These are phyloP conservation scores for Phalacrocorax brasilianus DNA, from an alignment of 2,113 vertebrate species.

Conservation along the genomic window DNA sequence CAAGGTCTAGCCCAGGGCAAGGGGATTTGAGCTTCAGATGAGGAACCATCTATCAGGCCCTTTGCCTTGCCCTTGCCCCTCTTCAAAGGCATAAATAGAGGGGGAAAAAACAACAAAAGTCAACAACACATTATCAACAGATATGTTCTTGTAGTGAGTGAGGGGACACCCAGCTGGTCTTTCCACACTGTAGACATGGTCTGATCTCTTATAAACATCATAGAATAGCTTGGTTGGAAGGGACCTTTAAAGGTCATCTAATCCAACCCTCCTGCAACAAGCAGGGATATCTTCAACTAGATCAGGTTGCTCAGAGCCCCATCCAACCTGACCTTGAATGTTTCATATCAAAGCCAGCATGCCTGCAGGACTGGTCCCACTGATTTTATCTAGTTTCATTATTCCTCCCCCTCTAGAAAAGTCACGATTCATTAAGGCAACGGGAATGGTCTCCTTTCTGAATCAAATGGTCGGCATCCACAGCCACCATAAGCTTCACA, in stretches of 20 bases:
- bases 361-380: neutral
- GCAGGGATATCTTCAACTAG: neutral
- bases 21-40: neutral
- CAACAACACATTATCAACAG: neutral
- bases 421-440: neutral
- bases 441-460: neutral
- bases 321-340: neutral
- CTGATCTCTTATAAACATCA: neutral
- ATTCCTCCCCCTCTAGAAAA: neutral
- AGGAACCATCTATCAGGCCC: neutral
- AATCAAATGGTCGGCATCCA: neutral
- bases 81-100: neutral
- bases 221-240: neutral
- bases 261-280: fast-evolving
- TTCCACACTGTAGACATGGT: neutral
- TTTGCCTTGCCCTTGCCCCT: neutral
- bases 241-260: neutral
- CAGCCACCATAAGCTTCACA: neutral
- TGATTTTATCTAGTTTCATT: neutral
- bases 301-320: neutral
- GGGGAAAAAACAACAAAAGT: neutral
- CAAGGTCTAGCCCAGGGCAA: neutral
- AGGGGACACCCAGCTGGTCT: neutral
- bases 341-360: neutral
- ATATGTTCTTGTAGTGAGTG: neutral